Evolutionary conservation across 2,888 invertebrate genomes (phyloP), one percentile per base, ranked within the genome.

Genomic region (Lycocerus yunnanus): DNA sequence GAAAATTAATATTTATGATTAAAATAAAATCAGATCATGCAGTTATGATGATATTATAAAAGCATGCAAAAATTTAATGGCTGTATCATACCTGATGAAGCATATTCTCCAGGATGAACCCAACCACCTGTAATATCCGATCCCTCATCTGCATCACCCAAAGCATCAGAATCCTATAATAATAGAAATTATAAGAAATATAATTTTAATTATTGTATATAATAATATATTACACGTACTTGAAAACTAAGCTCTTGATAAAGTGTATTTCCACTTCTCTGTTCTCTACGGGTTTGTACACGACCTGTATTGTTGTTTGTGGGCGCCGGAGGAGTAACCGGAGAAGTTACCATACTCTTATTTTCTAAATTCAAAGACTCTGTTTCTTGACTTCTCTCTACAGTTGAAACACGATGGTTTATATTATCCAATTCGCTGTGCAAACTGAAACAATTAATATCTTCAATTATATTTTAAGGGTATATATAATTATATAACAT

Each of bases 21-120:
- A 61, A 59, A 43, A 67, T 11, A 16, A 66, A 21, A 18, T 58
- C 59, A 59, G 18, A 18, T 24, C 63, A 69, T 69, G 63, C 69
- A 13, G 14, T 24, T 63, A 14, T 60, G 14, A 67, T 13, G 58
- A n/a, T 70, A 66, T 24, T 66, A 24, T 69, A 16, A 21, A 69
- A 63, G 18, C 24, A 60, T 21, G 15, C 13, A 18, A 27, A 43
- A 58, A 15, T 15, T n/a, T 59, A 68, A 75, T 24, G 13, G 84
- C 74, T 74, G 73, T 71, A 60, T 75, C 90, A 87, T 92, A 99
- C 98, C 98, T 89, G 98, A 98, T 80, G 98, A 98, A 77, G 99
- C 98, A 88, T 98, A 99, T 90, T 99, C 99, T 84, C 98, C 98
- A 80, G 98, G 98, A 89, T 98, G 98, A 79, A 99, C 98, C 95